Percentiles rank a stretch among this genome's conserved stretches.
Conservation (phyloP, 2,888 invertebrate species). For the Furcula furcula region DNA sequence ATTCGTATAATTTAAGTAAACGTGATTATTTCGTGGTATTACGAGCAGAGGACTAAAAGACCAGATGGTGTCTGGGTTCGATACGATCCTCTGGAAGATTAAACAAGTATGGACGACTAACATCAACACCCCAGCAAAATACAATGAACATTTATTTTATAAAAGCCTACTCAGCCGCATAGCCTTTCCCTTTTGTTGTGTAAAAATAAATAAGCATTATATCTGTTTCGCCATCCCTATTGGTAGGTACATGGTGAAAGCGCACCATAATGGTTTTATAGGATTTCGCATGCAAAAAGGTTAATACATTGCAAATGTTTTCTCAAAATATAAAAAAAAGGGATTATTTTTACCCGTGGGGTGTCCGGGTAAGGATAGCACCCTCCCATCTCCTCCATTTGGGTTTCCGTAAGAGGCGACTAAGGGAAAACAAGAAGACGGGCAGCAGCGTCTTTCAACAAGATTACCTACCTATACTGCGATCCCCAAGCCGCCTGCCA, state of each 20-base stretch:
- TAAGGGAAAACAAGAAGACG: too few species aligned
- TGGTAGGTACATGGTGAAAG: too few species aligned
- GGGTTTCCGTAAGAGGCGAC: too few species aligned
- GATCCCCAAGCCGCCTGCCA: too few species aligned
- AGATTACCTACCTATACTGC: too few species aligned
- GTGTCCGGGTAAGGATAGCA: too few species aligned
- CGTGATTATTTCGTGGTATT: constrained; percentile 15
- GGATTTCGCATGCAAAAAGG: constrained; percentile 33
- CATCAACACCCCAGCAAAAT: constrained; percentile 35
- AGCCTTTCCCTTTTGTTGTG: constrained; percentile 47
- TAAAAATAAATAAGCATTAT: constrained; percentile 57
- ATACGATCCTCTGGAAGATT: constrained; percentile 48
- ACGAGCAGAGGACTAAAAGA: constrained; percentile 24
- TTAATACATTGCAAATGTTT: background rate
- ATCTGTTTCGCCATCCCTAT: constrained; percentile 36
- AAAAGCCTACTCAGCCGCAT: constrained; percentile 42
- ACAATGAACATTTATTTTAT: constrained; percentile 62
- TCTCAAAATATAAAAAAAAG: too few species aligned
- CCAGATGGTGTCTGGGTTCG: constrained; percentile 49
- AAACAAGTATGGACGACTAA: constrained; percentile 46
- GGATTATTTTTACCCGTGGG: too few species aligned
- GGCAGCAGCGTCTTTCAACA: too few species aligned
- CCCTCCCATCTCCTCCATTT: too few species aligned
- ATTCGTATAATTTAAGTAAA: constrained; percentile 1
- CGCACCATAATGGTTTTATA: constrained; percentile 40